Evolutionary conservation across 2,888 invertebrate species (phyloP).

Genomic region (Myathropa florea): DNA sequence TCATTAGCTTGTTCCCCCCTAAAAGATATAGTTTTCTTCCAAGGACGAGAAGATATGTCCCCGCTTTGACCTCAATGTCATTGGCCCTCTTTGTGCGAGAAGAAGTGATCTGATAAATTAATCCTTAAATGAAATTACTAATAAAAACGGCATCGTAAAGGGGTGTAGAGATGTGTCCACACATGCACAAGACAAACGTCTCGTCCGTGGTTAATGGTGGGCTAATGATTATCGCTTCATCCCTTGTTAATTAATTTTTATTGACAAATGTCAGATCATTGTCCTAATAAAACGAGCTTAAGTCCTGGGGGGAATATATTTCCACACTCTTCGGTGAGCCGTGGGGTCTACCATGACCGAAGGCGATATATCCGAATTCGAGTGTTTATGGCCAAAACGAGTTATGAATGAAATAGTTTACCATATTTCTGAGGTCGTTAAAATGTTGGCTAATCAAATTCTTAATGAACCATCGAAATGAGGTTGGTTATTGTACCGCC

Average conservation of each 20-base stretch:
- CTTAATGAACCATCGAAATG: not conserved
- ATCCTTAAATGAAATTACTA: not conserved
- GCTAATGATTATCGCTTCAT: not conserved
- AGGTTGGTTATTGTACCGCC: no score
- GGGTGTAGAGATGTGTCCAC: not conserved
- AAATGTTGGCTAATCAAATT: not conserved
- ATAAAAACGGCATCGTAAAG: not conserved
- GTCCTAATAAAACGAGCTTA: not conserved
- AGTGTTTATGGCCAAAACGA: not conserved
- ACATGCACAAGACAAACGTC: not conserved
- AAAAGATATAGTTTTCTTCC: not conserved
- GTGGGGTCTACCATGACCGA: not conserved
- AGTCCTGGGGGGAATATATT: not conserved
- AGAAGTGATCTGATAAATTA: not conserved
- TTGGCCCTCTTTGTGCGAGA: not conserved
- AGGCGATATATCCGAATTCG: not conserved
- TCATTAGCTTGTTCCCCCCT: no score
- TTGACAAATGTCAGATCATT: not conserved
- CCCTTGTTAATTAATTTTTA: not conserved
- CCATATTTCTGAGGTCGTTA: not conserved
- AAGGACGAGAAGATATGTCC: not conserved
- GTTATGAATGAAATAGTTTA: not conserved
- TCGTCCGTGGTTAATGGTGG: not conserved
- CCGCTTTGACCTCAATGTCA: not conserved
- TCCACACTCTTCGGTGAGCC: not conserved